Evolutionary conservation across 2,888 invertebrate species (phyloP).

Genomic region (Sisyra terminalis): DNA sequence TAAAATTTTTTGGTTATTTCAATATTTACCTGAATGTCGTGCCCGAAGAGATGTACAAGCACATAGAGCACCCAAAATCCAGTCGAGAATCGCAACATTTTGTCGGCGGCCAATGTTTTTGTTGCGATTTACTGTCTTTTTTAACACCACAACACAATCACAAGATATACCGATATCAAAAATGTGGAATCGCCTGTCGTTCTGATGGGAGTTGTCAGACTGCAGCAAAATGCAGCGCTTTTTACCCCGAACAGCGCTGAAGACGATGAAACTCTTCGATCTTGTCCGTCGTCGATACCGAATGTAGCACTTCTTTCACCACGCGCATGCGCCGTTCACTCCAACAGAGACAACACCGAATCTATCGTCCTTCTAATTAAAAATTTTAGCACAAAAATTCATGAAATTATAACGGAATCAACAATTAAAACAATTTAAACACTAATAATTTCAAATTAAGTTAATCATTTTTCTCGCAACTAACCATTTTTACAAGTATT

Average conservation of each 20-base stretch:
- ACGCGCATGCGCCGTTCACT: no score
- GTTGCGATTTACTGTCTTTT: background rate
- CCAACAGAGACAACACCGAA: no score
- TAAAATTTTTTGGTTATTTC: background rate
- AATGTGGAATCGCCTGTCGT: background rate
- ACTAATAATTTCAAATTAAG: no score
- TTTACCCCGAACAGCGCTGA: conserved; percentile 3
- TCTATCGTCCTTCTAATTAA: no score
- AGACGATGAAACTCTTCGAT: background rate
- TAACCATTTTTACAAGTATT: no score
- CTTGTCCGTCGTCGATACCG: background rate
- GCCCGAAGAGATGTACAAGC: conserved; percentile 2
- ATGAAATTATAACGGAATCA: no score
- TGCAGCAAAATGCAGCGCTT: conserved; percentile 9
- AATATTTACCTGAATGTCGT: conserved; percentile 4
- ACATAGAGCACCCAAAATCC: conserved; percentile 8
- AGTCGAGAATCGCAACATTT: conserved; percentile 7
- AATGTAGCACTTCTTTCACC: background rate
- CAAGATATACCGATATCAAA: background rate
- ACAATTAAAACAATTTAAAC: no score
- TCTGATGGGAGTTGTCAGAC: conserved; percentile 8
- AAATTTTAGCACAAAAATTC: no score
- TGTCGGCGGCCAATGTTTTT: background rate
- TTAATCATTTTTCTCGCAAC: no score
- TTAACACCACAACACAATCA: no score